Evolutionary conservation across 2,888 invertebrate genomes (phyloP), one percentile per base, ranked within the genome.

Genomic region (Chrysolina americana): DNA sequence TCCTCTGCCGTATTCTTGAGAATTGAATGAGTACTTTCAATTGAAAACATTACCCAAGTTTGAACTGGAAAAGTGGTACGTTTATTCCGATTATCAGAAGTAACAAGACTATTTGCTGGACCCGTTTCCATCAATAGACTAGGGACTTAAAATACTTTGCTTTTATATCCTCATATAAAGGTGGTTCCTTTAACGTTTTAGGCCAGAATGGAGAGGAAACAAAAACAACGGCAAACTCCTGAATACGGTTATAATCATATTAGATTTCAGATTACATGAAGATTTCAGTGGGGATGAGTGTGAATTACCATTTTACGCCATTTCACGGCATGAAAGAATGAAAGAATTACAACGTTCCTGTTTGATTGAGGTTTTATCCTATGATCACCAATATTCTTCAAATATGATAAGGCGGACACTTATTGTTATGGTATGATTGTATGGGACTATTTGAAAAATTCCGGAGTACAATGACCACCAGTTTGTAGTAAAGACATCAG

Each of bases 81-180:
- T 5, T n/a, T 5, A 50, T 50, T 17, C 21, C 41, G 44, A 44
- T 71, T 75, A 71, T 65, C 65, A 71, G 68, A 71, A 71, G 71
- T 62, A 66, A 66, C 21, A 44, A 62, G 59, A 36, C 23, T 59
- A 56, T 65, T n/a, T 21, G 17, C 48, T 23, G 44, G 50, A 59
- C 59, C 64, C 69, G 62, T 75, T 75, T 71, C 69, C 68, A 70
- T 75, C 53, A 72, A 75, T 63, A 63, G 41, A 23, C 64, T 53
- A 70, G 53, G 48, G 59, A 62, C 56, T 65, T 69, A 72, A 68
- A 71, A 74, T 63, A 75, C 63, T 72, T 68, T 65, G 13, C 56
- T 21, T 65, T 72, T 71, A 70, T 65, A 63, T 63, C 69, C 59
- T 65, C 62, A 72, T 56, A 72, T 70, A 72, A 72, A 75, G 59